These are phyloP conservation scores for Rhinolophus ferrumequinum DNA, from an alignment of 2,113 vertebrate genomes.

Conservation along the genomic window DNA sequence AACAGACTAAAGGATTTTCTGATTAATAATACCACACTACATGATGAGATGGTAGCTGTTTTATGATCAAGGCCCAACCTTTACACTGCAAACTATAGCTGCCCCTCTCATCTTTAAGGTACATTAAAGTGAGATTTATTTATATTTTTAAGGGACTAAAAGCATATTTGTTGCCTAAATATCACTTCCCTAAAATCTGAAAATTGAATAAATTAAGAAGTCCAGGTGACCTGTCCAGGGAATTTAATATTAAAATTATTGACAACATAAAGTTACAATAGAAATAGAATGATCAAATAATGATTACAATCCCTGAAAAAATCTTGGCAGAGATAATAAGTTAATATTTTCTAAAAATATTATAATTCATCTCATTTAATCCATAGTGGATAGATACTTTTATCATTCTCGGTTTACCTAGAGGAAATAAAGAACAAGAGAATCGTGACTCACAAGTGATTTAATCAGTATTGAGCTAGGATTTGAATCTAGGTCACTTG, in stretches of 20 bases:
- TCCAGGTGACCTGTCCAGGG: neutral
- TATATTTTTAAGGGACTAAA: neutral
- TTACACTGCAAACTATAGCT: neutral
- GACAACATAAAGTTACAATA: neutral
- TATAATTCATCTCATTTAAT: neutral
- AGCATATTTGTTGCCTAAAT: neutral
- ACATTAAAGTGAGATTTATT: neutral
- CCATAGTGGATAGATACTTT: neutral
- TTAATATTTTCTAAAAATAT: slow-evolving; percentile 10
- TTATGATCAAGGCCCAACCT: neutral
- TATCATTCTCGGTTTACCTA: neutral
- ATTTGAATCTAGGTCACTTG: neutral
- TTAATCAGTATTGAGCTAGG: neutral
- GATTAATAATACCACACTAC: neutral
- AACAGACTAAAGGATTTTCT: neutral
- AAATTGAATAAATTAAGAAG: slow-evolving; percentile 2
- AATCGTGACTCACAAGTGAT: neutral
- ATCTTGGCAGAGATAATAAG: neutral
- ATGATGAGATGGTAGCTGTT: neutral
- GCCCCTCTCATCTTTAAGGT: neutral
- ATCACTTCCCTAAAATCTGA: neutral
- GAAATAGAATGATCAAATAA: neutral
- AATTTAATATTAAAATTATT: neutral
- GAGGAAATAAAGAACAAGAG: neutral
- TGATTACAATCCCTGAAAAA: neutral